Evolutionary conservation across 2,797 vertebrate species (phyloP), one percentile per base, ranked within the genome.

Genomic region (Gallinago nigripennis): DNA sequence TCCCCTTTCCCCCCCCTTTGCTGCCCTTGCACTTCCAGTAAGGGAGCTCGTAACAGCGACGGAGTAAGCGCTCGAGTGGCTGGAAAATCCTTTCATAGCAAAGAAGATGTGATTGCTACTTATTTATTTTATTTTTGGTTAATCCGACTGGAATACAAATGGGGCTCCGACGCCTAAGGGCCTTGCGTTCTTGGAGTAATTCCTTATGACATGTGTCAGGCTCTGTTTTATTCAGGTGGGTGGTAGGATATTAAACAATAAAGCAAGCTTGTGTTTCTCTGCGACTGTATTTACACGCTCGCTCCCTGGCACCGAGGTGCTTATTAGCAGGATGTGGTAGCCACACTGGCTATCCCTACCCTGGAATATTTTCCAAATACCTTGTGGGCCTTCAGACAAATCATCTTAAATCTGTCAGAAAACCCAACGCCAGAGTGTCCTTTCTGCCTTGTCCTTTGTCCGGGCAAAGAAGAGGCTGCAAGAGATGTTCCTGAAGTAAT

Each of bases 181-280:
- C 92, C 88, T 56, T 50, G 93, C 91, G 25, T 94, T 92, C 84
- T 65, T 63, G 4, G 71, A 87, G 85, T 97, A 97, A 97, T 95
- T 89, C 95, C 94, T 95, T 92, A 91, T 94, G 97, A 97, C 96
- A 95, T 86, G 86, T 97, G 96, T 96, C 97, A 97, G 82, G 86
- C 92, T 96, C 57, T 90, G 92, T 96, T 97, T 96, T 95, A 86
- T 92, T 95, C 95, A 97, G 97, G 95, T 96, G 95, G 96, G 93
- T 94, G 95, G 91, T 90, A 71, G 75, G 89, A 94, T 92, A 88
- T 78, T 90, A 90, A 96, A 88, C 87, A 86, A 84, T 81, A 96
- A 95, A 92, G 90, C 91, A 90, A 93, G 95, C 95, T 90, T 92
- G 90, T 93, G 65, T 82, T 92, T 85, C 93, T 64, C 90, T 57